Base-by-base conservation (phyloP, 2,888 invertebrate species). In the Meteorus colon region DNA sequence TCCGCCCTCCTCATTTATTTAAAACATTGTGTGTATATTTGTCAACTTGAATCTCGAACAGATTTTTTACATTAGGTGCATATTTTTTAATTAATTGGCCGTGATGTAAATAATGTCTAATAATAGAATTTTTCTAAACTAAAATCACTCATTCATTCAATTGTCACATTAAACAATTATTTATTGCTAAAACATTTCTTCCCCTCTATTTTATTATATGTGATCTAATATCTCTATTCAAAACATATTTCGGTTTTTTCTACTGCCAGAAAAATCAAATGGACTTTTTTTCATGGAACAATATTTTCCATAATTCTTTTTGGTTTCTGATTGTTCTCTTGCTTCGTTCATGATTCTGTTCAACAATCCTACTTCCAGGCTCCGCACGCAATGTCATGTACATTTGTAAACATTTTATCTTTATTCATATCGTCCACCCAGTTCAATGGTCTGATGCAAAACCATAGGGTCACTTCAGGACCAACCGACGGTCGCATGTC, bases 341-440 rank as follows among this genome's bases (percentile, higher is more conserved):
- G 63, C 37, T 68, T 65, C 59, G 66, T 75, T 60, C 24, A 45
- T 67, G 45, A 68, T 73, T 55, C 19, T 67, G 19, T 29, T 19
- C 14, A 48, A 78, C 74, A 75, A 73, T 77, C 63, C 74, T 81
- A 80, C 24, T 24, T 19, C 8, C 55, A n/a, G 19, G n/a, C 55
- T 24, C 19, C n/a, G 10, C n/a, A 55, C 55, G 24, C 6, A 1
- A 1, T 6, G 16, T 55, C 55, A 55, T 19, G 24, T 19, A 55
- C 19, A 55, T 55, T 55, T 55, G 6, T 55, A n/a, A 55, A 55
- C 55, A 8, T 19, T 55, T 19, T 78, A 78, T 74, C 79, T 79
- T 80, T 80, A 83, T 84, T 85, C 83, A 83, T 84, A 84, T 86
- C 83, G 85, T 85, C 78, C 75, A 81, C 19, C 24, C 19, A 82